Base-by-base conservation (phyloP, 2,797 vertebrate species). In the Chloroceryle inda region DNA sequence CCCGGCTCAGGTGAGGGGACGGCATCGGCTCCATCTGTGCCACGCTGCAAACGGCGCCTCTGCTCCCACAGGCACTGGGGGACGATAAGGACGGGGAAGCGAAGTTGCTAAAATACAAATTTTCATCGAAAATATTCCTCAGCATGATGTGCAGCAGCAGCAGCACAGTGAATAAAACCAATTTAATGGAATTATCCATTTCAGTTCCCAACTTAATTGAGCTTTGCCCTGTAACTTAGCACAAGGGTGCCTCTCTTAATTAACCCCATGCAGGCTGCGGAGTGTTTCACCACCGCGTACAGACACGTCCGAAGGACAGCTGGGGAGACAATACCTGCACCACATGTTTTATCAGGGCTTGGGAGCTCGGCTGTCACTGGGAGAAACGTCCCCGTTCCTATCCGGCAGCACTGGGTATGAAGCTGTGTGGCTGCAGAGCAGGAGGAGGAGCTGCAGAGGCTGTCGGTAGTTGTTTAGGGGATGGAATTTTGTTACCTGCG, bases 111-210 rank as follows among this genome's bases (percentile, higher is more conserved):
- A 94, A 95, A 93, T 3, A 12, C 85, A 66, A 67, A 81, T 38
- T 88, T 22, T 16, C 69, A 21, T 14, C 55, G 82, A 47, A 88
- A 96, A 89, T 61, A 56, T 55, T 55, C 84, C 94, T 91, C 91
- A 88, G 94, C 45, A 4, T 75, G 85, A 94, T 9, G 15, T 14
- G 14, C 40, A 63, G 62, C 47, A 23, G 74, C 83, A 59, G 81
- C 56, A 31, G 89, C 79, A 6, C 38, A 12, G 93, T 7, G 85
- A 90, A 53, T 67, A 94, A 97, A 82, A 63, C 80, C 73, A 24
- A 93, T 95, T 92, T 86, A 96, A 96, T 94, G 88, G 96, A 90
- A 96, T 97, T 93, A 94, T 96, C 94, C 89, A 74, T 98, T 95
- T 82, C 95, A 90, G 55, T 76, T 95, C 94, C 96, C 81, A 55